phyloP scores from a whole-genome alignment of 2,797 vertebrate genomes.

The Neostethus bicornis region DNA sequence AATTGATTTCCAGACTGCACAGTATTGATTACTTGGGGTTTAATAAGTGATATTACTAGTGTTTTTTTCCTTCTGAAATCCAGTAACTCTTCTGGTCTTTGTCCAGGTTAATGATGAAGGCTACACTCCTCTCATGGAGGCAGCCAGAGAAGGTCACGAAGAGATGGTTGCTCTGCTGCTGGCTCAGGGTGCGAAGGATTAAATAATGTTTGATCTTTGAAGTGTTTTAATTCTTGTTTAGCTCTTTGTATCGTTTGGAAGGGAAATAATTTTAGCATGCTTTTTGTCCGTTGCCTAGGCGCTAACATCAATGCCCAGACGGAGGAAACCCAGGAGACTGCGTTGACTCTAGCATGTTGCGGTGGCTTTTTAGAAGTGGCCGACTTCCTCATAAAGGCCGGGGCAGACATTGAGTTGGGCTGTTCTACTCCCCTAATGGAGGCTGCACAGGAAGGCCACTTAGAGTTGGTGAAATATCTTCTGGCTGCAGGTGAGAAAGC shows the following conservation, averaged over 20 bases:
- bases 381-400: conserved; percentile 98
- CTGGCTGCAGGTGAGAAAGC: conserved; percentile 88
- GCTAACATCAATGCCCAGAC: conserved; percentile 99
- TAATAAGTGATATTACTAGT: conserved; percentile 7
- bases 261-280: background rate
- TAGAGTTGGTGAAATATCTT: conserved; percentile 98
- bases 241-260: too few relatives aligned
- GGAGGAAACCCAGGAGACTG: conserved; percentile 98
- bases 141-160: conserved; percentile 96
- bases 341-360: conserved; percentile 95
- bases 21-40: too few relatives aligned
- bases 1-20: background rate
- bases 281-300: conserved; percentile 73
- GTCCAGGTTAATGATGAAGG: conserved; percentile 94
- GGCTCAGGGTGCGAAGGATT: conserved; percentile 87
- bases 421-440: conserved; percentile 99
- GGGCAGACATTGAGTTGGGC: conserved; percentile 96
- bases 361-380: conserved; percentile 98
- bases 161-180: conserved; percentile 98
- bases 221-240: background rate
- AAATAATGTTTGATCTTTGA: too few relatives aligned
- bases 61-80: conserved; percentile 19
- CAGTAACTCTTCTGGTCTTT: conserved; percentile 35
- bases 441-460: conserved; percentile 97
- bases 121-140: conserved; percentile 98